A percentile compares a stretch with the other conserved stretches of the same genome.
phyloP scores from a whole-genome alignment of 2,797 vertebrate genomes.

The Schizopygopsis pylzovi region DNA sequence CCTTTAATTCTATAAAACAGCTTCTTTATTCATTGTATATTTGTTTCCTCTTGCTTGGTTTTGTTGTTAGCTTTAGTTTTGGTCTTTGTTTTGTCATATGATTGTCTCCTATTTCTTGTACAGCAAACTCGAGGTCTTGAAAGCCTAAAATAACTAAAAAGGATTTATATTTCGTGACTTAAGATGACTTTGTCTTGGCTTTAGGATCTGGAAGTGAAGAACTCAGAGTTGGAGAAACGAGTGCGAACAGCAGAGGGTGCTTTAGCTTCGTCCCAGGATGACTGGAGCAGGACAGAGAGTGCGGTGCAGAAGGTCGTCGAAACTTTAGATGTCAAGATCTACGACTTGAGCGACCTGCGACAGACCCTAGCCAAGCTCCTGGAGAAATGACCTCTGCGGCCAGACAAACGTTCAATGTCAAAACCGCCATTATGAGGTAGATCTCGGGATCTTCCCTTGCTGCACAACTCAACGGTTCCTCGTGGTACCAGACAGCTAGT shows the following conservation, averaged over 20 bases:
- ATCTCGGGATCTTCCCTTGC: constrained; percentile 1
- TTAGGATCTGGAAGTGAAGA: constrained; percentile 87
- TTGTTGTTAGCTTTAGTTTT: neutral
- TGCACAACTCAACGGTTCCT: neutral
- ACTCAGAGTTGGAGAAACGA: constrained; percentile 83
- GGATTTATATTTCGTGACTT: too few species aligned
- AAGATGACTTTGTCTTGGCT: neutral
- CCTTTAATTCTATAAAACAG: neutral
- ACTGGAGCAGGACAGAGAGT: constrained; percentile 77
- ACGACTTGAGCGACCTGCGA: constrained; percentile 88
- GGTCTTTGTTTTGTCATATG: neutral
- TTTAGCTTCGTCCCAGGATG: constrained; percentile 78
- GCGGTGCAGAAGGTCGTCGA: constrained; percentile 85
- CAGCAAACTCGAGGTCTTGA: neutral
- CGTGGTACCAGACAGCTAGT: neutral
- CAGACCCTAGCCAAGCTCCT: constrained; percentile 88
- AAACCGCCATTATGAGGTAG: constrained; percentile 2
- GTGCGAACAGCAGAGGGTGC: constrained; percentile 82
- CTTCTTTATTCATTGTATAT: neutral
- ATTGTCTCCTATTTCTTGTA: neutral
- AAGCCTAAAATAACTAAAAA: too few species aligned
- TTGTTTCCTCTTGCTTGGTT: neutral
- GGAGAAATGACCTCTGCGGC: constrained; percentile 71
- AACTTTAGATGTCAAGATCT: constrained; percentile 89
- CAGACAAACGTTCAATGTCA: neutral